Conservation (phyloP, 2,797 vertebrate species). For the Cuculus canorus region DNA sequence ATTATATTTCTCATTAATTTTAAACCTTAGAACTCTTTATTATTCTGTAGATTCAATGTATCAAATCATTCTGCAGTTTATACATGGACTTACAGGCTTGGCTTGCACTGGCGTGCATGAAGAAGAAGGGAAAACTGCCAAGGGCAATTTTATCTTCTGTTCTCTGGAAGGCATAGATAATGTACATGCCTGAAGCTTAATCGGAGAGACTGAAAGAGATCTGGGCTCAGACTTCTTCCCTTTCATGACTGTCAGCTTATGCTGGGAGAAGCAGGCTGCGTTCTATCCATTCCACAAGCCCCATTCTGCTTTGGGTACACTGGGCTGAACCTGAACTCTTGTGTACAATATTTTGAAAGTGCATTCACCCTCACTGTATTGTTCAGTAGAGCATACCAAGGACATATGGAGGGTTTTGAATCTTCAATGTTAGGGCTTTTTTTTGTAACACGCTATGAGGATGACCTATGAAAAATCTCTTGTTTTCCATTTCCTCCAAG, state of each 20-base stretch:
- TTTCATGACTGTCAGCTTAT: background rate
- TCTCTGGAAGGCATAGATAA: background rate
- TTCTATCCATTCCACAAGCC: background rate
- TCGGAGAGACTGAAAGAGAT: background rate
- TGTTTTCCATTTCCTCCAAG: background rate
- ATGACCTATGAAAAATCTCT: background rate
- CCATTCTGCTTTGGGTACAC: background rate
- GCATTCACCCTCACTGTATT: background rate
- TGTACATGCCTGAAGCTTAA: background rate
- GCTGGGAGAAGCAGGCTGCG: background rate
- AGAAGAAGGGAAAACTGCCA: background rate
- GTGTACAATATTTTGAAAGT: background rate
- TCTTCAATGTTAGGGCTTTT: background rate
- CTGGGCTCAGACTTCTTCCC: background rate
- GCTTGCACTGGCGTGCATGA: rapidly evolving
- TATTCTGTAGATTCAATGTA: background rate
- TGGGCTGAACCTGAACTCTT: background rate
- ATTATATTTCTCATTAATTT: background rate
- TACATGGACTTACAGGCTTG: background rate
- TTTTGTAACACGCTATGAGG: background rate
- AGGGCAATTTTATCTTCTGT: background rate
- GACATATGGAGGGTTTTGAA: background rate
- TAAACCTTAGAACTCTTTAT: background rate
- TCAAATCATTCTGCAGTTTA: background rate
- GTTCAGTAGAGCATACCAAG: background rate